A percentile compares a stretch with the other conserved stretches of the same genome.
Conservation (phyloP, 1,140 invertebrate genomes). For the Caenorhabditis latens region DNA sequence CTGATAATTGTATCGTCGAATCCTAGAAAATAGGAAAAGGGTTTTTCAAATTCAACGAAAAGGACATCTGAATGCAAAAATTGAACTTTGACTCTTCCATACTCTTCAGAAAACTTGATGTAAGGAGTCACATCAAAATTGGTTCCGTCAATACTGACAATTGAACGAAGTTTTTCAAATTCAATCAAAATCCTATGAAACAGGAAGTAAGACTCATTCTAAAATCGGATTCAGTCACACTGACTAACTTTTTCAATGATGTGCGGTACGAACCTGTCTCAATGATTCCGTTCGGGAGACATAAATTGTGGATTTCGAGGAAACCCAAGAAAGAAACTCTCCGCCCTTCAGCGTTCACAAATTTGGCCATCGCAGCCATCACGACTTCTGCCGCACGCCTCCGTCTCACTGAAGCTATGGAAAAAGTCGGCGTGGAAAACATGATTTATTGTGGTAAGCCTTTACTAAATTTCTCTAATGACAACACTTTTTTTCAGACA, state of each 20-base stretch:
- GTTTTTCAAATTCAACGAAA: too few species aligned
- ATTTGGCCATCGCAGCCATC: not conserved
- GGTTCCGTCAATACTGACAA: too few species aligned
- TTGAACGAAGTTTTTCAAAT: not conserved
- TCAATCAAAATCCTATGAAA: not conserved
- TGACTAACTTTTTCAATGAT: constrained; percentile 18
- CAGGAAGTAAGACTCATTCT: not conserved
- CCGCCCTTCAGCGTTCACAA: not conserved
- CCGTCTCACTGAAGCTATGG: not conserved
- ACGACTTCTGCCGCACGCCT: not conserved
- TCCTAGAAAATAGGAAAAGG: too few species aligned
- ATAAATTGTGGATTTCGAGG: not conserved
- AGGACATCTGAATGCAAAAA: too few species aligned
- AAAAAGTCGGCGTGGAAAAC: not conserved
- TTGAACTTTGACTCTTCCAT: too few species aligned
- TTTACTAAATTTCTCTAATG: not conserved
- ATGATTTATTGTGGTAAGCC: not conserved
- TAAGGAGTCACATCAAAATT: not conserved
- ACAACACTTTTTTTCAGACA: not conserved
- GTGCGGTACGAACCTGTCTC: not conserved
- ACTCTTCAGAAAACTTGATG: too few species aligned
- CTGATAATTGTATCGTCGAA: too few species aligned
- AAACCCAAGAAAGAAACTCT: not conserved
- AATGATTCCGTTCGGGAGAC: not conserved
- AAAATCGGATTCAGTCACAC: not conserved